Percentiles rank a stretch among this genome's conserved stretches.
Conservation (phyloP, 2,113 vertebrate species). For the Ochotona curzoniae region DNA sequence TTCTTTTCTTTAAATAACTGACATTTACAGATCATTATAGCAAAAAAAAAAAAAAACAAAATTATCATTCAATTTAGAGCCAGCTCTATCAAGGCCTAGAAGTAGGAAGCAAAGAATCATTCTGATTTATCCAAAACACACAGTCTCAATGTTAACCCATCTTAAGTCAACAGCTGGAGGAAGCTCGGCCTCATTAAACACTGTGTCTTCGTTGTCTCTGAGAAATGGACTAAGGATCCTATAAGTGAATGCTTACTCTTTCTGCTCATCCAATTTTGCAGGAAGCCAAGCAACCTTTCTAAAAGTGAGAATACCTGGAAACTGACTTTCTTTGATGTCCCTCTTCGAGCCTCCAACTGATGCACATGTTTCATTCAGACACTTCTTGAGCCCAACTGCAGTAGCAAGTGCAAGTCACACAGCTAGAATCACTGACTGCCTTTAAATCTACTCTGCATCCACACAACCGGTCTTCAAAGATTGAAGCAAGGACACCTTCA, state of each 20-base stretch:
- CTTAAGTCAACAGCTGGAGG: background rate
- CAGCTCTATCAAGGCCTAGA: background rate
- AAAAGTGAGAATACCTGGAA: conserved; percentile 50
- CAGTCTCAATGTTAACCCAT: background rate
- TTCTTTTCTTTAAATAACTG: conserved; percentile 48
- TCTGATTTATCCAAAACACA: background rate
- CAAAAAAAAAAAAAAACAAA: background rate
- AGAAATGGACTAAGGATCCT: background rate
- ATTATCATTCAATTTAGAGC: background rate
- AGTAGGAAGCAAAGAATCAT: background rate
- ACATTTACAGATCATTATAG: background rate
- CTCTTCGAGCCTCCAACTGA: background rate
- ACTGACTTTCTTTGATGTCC: background rate
- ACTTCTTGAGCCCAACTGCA: background rate
- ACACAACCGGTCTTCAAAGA: background rate
- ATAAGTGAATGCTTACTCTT: conserved; percentile 4
- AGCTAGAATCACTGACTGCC: background rate
- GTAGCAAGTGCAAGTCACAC: background rate
- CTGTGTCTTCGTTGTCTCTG: background rate
- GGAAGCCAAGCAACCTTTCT: conserved; percentile 27
- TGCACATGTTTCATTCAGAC: background rate
- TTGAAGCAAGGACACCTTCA: background rate
- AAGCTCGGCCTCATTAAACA: background rate
- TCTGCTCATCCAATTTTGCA: conserved; percentile 1
- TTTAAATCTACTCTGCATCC: background rate